Evolutionary conservation across 2,888 invertebrate species (phyloP), one percentile per base, ranked within the genome.

Genomic region (Pristionchus fissidentatus): DNA sequence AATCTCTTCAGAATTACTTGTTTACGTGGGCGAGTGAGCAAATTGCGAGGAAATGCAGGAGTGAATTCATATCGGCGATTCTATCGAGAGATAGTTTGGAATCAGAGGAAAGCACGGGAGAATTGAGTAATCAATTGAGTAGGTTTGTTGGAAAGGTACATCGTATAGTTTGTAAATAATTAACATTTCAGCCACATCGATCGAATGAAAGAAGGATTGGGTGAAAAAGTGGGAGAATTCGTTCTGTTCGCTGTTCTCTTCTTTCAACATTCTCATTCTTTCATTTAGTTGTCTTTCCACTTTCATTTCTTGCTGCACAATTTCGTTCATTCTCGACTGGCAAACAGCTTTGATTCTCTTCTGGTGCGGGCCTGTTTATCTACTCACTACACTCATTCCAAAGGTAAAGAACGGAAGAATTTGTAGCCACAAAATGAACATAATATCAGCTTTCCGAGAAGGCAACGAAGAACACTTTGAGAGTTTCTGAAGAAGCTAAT

Each of bases 61-160:
- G 35, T 13, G 35, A 35, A 62, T 62, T 62, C 62, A 62, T 62
- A n/a, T 32, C 32, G 5, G 32, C 62, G 15, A 62, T 62, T 35
- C 35, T 62, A 62, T 32, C 32, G 62, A 62, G 62, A 62, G 62
- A 62, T 62, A 35, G 32, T 1, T 15, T 62, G 13, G 32, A 62
- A 62, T 62, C 62, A 35, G 32, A 35, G 22, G 35, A 62, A 15
- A 77, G 75, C 46, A 49, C 75, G 0, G 75, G 75, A 49, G 75
- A 77, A 77, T 49, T 77, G 75, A 77, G 75, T 22, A 77, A 77
- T 49, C 75, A 26, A 77, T 77, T 77, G 49, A 77, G 75, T 32
- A 77, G 75, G 75, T 75, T 26, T 13, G 46, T 29, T n/a, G n/a
- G n/a, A 13, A n/a, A 13, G 46, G 8, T 3, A 46, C 13, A n/a